Base-by-base conservation (phyloP, 2,113 vertebrate species). In the Condylura cristata region DNA sequence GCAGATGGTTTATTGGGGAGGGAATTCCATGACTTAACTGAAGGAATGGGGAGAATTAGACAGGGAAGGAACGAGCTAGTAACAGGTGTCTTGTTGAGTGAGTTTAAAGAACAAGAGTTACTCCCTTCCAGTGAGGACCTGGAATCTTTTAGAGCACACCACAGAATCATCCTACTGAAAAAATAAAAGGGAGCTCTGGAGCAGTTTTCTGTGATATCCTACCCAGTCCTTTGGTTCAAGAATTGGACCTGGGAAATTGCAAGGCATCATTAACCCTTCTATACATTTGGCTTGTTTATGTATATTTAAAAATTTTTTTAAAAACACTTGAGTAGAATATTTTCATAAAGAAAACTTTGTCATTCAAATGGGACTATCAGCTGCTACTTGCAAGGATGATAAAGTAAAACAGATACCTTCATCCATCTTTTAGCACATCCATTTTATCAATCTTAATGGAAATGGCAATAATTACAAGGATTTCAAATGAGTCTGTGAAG, bases 271-370 rank as follows among this genome's bases (percentile, higher is more conserved):
- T 30, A 87, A 8, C 24, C 28, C 8, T 58, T 72, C n/a, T 81
- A 1, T 37, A 20, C 17, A 66, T 83, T 92, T 74, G 17, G 9
- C 78, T 66, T 74, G 26, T 65, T 60, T 60, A n/a, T 26, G 3
- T 56, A 5, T 84, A 80, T 88, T 86, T 83, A 51, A 63, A 70
- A 85, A 81, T 20, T 72, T 20, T 72, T 48, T 34, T 65, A 74
- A 88, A 87, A 58, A 66, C 20, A 63, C 28, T 34, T 65, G 32
- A 37, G n/a, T 74, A 32, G 60, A 66, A 87, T 83, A 44, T 14
- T 14, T 48, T 90, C 18, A 44, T n/a, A 46, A 56, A 63, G 44
- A 85, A 90, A 51, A 44, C n/a, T 93, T 82, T 96, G 32, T 20
- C 60, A 61, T 1, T 61, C 30, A 61, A 61, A 61, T 61, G 5